A percentile compares a stretch with the other conserved stretches of the same genome.
These are phyloP conservation scores for Simalia tracyae DNA, from an alignment of 2,797 vertebrate species.

Conservation along the genomic window DNA sequence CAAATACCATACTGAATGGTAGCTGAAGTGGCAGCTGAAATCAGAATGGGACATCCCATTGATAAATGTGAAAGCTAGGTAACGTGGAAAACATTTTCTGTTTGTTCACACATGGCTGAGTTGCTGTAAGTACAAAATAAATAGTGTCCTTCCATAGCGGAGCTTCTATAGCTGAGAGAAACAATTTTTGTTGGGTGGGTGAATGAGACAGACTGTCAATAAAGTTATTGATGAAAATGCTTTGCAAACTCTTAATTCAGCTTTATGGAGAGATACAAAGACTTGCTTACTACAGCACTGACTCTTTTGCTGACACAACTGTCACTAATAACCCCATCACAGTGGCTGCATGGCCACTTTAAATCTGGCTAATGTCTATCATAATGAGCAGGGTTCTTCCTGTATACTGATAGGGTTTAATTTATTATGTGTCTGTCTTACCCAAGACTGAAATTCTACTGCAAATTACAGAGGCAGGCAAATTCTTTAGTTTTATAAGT, in stretches of 20 bases:
- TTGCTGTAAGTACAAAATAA: neutral
- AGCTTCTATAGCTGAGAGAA: neutral
- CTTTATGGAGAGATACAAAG: constrained; percentile 23
- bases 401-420: constrained; percentile 7
- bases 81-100: neutral
- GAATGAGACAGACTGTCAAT: constrained; percentile 27
- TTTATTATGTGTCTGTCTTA: constrained; percentile 22
- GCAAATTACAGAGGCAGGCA: constrained; percentile 6
- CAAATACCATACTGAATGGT: neutral
- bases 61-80: constrained; percentile 4
- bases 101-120: neutral
- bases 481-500: neutral
- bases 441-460: neutral
- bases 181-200: neutral
- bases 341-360: constrained; percentile 5
- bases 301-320: constrained; percentile 42
- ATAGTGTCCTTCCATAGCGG: neutral
- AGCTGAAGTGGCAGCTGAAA: neutral
- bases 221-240: constrained; percentile 19
- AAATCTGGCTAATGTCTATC: constrained; percentile 35
- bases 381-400: constrained; percentile 15
- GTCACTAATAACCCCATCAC: constrained; percentile 45
- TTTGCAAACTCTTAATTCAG: neutral
- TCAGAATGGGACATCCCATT: neutral
- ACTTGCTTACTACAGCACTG: constrained; percentile 20